Percentiles rank a stretch among this genome's conserved stretches.
Evolutionary conservation across 2,888 invertebrate genomes (phyloP).

Genomic region (Bellardia pandia): DNA sequence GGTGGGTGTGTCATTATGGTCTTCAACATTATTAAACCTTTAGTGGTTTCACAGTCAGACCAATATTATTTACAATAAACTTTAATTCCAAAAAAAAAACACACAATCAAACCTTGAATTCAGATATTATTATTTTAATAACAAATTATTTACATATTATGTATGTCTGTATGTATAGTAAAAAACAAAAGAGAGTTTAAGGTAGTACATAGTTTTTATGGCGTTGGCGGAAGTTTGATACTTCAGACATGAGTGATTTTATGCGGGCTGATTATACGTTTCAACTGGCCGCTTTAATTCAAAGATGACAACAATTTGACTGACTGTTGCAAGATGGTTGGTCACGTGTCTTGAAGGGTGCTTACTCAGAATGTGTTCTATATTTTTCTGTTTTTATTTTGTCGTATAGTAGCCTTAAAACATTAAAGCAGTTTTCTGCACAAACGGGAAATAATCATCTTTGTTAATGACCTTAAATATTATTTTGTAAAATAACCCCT

Average conservation of each 20-base stretch:
- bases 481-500: constrained; percentile 60
- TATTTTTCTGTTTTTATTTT: neutral
- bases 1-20: constrained; percentile 59
- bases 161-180: neutral
- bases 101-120: constrained; percentile 42
- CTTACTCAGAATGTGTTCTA: constrained; percentile 45
- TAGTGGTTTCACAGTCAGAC: constrained; percentile 72
- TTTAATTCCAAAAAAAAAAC: constrained; percentile 41
- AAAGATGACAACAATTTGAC: constrained; percentile 73
- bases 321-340: constrained; percentile 71
- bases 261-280: constrained; percentile 72
- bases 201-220: constrained; percentile 50
- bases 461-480: constrained; percentile 73
- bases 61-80: constrained; percentile 62
- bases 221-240: constrained; percentile 73
- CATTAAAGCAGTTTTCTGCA: constrained; percentile 51
- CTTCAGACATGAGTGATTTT: constrained; percentile 73
- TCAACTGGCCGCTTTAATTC: constrained; percentile 32
- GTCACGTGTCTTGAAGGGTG: constrained; percentile 71
- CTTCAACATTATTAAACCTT: constrained; percentile 54
- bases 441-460: constrained; percentile 65
- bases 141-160: constrained; percentile 2
- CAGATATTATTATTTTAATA: constrained; percentile 22
- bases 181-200: constrained; percentile 41
- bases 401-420: constrained; percentile 16